Percentiles rank a stretch among this genome's conserved stretches.
Evolutionary conservation across 2,797 vertebrate species (phyloP).

Genomic region (Dendrocincla tyrannina): DNA sequence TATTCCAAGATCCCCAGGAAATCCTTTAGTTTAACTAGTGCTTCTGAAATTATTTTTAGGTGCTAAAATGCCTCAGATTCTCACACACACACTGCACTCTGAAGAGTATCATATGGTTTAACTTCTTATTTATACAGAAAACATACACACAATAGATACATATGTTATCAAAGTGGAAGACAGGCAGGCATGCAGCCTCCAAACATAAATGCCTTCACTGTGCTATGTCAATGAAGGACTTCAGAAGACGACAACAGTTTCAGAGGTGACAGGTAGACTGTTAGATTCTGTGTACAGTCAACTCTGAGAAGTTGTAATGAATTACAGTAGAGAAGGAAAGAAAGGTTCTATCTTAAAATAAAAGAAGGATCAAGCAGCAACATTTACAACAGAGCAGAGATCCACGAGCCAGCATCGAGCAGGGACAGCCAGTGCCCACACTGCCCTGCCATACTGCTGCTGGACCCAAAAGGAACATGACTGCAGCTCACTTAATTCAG

Average conservation of each 20-base stretch:
- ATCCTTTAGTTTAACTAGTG: neutral
- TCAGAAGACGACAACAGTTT: neutral
- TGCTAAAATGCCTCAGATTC: neutral
- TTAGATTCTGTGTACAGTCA: neutral
- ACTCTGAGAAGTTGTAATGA: neutral
- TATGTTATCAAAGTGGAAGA: neutral
- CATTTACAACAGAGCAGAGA: neutral
- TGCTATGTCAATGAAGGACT: neutral
- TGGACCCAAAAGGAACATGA: neutral
- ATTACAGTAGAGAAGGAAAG: neutral
- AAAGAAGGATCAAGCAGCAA: neutral
- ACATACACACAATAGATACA: neutral
- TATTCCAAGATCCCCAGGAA: neutral
- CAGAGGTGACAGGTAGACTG: neutral
- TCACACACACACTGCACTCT: rapidly evolving
- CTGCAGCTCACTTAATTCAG: neutral
- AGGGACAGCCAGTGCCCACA: neutral
- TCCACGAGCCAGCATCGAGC: rapidly evolving
- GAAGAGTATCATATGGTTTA: neutral
- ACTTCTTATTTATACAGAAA: neutral
- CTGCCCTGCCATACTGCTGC: neutral
- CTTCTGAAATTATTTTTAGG: neutral
- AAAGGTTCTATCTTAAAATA: neutral
- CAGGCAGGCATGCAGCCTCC: neutral
- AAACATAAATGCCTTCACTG: neutral